Evolutionary conservation across 2,113 vertebrate genomes (phyloP), one percentile per base, ranked within the genome.

Genomic region (Vimba vimba): DNA sequence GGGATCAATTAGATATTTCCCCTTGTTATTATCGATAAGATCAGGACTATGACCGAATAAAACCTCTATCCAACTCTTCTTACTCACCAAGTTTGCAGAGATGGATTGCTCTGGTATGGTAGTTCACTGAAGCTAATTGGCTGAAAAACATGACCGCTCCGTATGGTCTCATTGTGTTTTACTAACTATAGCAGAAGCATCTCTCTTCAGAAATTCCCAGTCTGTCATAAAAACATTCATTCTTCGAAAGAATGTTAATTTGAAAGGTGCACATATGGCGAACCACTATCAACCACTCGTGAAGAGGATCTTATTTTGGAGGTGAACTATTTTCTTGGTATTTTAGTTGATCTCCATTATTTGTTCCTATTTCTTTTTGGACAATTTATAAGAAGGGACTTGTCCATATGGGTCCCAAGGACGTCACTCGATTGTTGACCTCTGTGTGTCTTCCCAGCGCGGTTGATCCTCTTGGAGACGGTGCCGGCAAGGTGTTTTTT

Each of bases 391-490:
- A 36, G 76, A 23, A 47, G 21, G 30, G 17, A 2, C 0, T 50
- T 50, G 25, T 85, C 45, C 64, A 59, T 68, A 85, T 85, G n/a
- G n/a, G 17, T 33, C 59, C 7, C 1, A 23, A 47, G 9, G 55
- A 66, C 60, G 74, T 55, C 27, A 82, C 59, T 68, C 79, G 8
- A 64, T 78, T 25, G 75, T 69, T 88, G 62, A 82, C 74, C 83
- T 83, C 83, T 55, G 45, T 79, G 66, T 11, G 59, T 64, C 52
- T 47, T n/a, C 47, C 47, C 10, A 60, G 27, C 27, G 27, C 27
- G 27, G 27, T 88, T 71, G 62, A 36, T 71, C 71, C 33, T 76
- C 55, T 83, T 64, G n/a, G 52, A 74, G 36, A 21, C 8, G 23
- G 39, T 33, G 82, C 73, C 36, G 33, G 75, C 74, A 78, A 45